These are phyloP conservation scores for Drosophila pachea DNA, from an alignment of 1,140 invertebrate species.

Conservation along the genomic window DNA sequence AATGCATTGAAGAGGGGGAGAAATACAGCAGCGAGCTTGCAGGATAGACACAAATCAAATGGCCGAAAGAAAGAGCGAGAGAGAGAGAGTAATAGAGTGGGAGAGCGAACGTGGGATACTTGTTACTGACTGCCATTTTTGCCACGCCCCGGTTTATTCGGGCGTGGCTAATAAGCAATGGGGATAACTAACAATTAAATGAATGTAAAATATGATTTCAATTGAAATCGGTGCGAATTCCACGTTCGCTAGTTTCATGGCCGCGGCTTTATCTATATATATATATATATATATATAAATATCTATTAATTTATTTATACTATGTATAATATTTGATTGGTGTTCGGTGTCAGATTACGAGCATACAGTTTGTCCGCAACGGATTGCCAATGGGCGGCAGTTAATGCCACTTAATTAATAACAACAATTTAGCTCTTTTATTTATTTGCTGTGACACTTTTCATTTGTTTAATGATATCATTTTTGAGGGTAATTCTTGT, in stretches of 20 bases:
- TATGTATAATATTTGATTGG: slow-evolving; percentile 20
- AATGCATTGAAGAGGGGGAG: no score
- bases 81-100: no score
- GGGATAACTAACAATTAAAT: slow-evolving; percentile 51
- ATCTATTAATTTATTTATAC: no score
- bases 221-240: slow-evolving; percentile 24
- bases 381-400: slow-evolving; percentile 20
- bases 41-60: no score
- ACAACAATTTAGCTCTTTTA: slow-evolving; percentile 42
- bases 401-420: slow-evolving; percentile 74
- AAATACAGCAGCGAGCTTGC: no score
- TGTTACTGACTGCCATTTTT: slow-evolving; percentile 10
- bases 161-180: not conserved
- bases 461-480: slow-evolving; percentile 44
- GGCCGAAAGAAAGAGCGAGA: no score
- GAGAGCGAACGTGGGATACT: not conserved
- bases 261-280: not conserved
- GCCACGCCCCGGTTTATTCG: slow-evolving; percentile 15
- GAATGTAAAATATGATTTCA: slow-evolving; percentile 57
- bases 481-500: slow-evolving; percentile 25
- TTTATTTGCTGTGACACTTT: slow-evolving; percentile 38
- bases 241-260: slow-evolving; percentile 32
- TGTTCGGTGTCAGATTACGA: slow-evolving; percentile 9
- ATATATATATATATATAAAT: no score
- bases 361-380: slow-evolving; percentile 11